A percentile compares a stretch with the other conserved stretches of the same genome.
phyloP scores from a whole-genome alignment of 2,888 invertebrate genomes.

The Ligdia adustata region DNA sequence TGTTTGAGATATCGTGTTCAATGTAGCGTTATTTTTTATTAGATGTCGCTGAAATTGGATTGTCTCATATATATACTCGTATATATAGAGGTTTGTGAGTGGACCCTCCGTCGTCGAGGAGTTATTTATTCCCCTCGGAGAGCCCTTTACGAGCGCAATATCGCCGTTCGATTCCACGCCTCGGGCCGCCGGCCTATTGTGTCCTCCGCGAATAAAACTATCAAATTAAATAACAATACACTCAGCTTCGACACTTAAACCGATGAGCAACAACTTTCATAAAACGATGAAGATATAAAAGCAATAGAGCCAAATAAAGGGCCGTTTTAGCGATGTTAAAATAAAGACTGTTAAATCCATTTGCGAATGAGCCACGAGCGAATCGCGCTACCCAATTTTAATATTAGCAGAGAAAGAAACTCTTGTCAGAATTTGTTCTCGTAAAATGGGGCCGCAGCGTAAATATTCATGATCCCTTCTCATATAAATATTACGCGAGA shows the following conservation, averaged over 20 bases:
- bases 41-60: constrained; percentile 38
- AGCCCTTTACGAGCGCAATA: constrained; percentile 71
- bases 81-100: constrained; percentile 32
- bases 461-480: constrained; percentile 73
- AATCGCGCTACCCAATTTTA: constrained; percentile 40
- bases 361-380: constrained; percentile 21
- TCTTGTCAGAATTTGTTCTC: constrained; percentile 57
- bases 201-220: constrained; percentile 52
- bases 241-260: constrained; percentile 21
- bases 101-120: constrained; percentile 38
- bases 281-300: constrained; percentile 12
- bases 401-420: constrained; percentile 47
- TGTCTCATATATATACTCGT: constrained; percentile 33
- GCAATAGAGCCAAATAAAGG: constrained; percentile 1
- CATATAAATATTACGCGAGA: constrained; percentile 71
- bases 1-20: constrained; percentile 12
- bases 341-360: constrained; percentile 29
- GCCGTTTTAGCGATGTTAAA: constrained; percentile 7
- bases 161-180: constrained; percentile 64
- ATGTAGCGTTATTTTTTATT: constrained; percentile 27
- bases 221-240: constrained; percentile 58
- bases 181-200: constrained; percentile 39
- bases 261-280: constrained; percentile 8
- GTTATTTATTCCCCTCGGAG: constrained; percentile 70
- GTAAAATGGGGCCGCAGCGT: constrained; percentile 51